Percentiles rank a stretch among this genome's conserved stretches.
Evolutionary conservation across 2,113 vertebrate genomes (phyloP).

Genomic region (Microcebus lehilahytsara): DNA sequence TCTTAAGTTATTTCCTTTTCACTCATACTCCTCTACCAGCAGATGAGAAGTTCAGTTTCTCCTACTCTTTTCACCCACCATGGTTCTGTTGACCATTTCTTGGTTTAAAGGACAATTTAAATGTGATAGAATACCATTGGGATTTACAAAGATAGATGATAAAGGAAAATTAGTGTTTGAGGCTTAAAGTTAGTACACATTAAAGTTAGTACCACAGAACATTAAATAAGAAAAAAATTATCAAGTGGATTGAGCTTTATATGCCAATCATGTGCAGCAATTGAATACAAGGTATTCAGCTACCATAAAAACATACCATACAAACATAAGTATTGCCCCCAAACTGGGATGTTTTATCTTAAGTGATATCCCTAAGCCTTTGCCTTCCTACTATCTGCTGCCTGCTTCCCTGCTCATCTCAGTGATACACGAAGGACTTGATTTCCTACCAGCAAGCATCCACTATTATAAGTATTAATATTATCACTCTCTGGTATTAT

Average conservation of each 20-base stretch:
- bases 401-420: neutral
- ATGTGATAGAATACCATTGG: neutral
- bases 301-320: neutral
- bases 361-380: neutral
- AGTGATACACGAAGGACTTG: neutral
- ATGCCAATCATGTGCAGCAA: neutral
- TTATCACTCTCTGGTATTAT: neutral
- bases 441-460: neutral
- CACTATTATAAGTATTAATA: neutral
- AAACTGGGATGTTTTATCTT: neutral
- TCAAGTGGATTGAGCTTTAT: neutral
- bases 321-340: neutral
- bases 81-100: neutral
- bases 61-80: neutral
- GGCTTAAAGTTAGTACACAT: neutral
- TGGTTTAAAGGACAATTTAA: neutral
- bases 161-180: neutral
- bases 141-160: neutral
- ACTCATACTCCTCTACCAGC: neutral
- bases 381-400: neutral
- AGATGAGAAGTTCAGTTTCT: neutral
- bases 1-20: neutral
- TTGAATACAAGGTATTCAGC: neutral
- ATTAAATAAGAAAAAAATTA: neutral
- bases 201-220: neutral